A percentile compares a stretch with the other conserved stretches of the same genome.
Conservation (phyloP, 2,888 invertebrate genomes). For the Caenorhabditis zanzibari region DNA sequence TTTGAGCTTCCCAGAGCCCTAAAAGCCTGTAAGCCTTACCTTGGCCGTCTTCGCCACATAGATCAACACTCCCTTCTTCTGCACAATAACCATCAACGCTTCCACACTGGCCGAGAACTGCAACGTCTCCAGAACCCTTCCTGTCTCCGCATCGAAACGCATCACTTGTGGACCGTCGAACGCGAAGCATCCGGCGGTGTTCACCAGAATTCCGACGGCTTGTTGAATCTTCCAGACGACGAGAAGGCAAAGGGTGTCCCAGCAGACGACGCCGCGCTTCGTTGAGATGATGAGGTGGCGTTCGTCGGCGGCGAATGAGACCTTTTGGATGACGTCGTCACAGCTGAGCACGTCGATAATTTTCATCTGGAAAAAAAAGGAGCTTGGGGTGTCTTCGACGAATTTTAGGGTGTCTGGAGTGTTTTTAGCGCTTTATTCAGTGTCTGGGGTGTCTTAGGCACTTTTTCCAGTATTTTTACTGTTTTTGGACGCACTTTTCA, state of each 20-base stretch:
- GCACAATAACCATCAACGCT: conserved; percentile 35
- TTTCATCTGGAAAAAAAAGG: conserved; percentile 57
- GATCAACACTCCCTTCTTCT: not conserved
- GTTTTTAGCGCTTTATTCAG: too few relatives aligned
- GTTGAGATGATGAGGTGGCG: conserved; percentile 55
- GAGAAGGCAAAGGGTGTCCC: conserved; percentile 55
- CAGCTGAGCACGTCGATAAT: conserved; percentile 59
- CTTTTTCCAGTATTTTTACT: too few relatives aligned
- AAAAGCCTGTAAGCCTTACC: too few relatives aligned
- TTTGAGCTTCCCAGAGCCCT: too few relatives aligned
- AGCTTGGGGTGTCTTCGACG: not conserved
- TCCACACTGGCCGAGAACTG: conserved; percentile 53
- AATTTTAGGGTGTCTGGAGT: too few relatives aligned
- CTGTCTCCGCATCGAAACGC: conserved; percentile 58
- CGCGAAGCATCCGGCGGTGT: conserved; percentile 41
- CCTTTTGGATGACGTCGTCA: conserved; percentile 26
- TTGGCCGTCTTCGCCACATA: conserved; percentile 58
- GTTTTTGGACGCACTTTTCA: too few relatives aligned
- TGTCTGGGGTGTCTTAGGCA: too few relatives aligned
- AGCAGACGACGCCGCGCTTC: conserved; percentile 56
- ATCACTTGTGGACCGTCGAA: conserved; percentile 58
- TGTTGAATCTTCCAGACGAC: conserved; percentile 60
- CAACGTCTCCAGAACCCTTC: conserved; percentile 44
- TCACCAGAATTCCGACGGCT: conserved; percentile 36
- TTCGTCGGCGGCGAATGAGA: conserved; percentile 41